Conservation (phyloP, 2,797 vertebrate genomes). For the Fringilla coelebs region DNA sequence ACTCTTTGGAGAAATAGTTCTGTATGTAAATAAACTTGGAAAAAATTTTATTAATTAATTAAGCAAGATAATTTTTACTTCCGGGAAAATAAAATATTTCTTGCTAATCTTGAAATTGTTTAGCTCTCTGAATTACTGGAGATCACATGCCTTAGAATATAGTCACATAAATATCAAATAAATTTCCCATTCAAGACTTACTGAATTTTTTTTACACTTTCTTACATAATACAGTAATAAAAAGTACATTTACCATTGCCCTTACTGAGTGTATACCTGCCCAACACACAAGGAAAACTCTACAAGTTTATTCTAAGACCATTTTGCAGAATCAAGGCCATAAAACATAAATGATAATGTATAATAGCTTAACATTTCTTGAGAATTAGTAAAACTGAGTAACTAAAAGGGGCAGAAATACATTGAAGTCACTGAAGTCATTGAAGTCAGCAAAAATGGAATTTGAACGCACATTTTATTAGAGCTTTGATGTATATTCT, state of each 20-base stretch:
- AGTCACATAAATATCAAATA: background rate
- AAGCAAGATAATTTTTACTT: background rate
- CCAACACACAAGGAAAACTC: background rate
- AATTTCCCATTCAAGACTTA: background rate
- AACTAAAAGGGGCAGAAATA: background rate
- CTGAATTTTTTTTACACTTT: background rate
- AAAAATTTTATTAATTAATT: background rate
- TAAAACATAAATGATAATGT: background rate
- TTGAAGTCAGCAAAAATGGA: background rate
- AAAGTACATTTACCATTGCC: background rate
- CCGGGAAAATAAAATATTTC: background rate
- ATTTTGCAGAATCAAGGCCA: background rate
- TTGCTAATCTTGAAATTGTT: background rate
- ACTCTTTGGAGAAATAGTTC: background rate
- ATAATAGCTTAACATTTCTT: background rate
- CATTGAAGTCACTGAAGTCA: background rate
- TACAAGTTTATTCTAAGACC: background rate
- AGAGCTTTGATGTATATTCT: background rate
- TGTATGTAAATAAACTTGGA: background rate
- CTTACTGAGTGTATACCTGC: background rate
- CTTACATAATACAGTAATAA: background rate
- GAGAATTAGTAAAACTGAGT: background rate
- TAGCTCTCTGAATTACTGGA: background rate
- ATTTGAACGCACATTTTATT: background rate
- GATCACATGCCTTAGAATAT: background rate